phyloP scores from a whole-genome alignment of 2,888 invertebrate genomes.

The Leucophenga montana region DNA sequence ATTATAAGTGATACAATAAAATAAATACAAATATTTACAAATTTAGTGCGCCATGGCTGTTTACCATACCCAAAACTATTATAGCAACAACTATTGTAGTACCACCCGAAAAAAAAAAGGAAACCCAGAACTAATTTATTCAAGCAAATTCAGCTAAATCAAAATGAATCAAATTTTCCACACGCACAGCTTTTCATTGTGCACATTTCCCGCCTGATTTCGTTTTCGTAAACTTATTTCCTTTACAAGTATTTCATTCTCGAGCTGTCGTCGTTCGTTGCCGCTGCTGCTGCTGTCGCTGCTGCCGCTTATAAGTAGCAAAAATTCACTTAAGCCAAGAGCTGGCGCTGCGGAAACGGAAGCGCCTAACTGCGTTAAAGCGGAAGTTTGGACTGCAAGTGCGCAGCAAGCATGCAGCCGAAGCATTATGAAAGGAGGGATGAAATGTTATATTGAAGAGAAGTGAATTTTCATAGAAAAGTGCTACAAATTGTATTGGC shows the following conservation, averaged over 20 bases:
- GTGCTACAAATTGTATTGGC: not conserved
- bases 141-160: constrained; percentile 27
- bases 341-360: constrained; percentile 6
- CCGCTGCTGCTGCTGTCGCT: no score
- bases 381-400: constrained; percentile 11
- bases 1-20: not conserved
- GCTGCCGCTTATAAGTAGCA: no score
- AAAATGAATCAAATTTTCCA: constrained; percentile 46
- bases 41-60: not conserved
- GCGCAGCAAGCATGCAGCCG: not conserved
- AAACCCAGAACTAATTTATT: constrained; percentile 12
- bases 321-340: no score
- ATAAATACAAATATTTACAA: not conserved
- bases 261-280: no score
- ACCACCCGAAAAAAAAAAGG: constrained; percentile 13
- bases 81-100: not conserved
- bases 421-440: not conserved
- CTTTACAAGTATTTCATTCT: no score
- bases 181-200: constrained; percentile 32
- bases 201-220: not conserved
- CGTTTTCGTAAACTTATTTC: no score
- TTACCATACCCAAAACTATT: not conserved
- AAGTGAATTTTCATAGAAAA: not conserved
- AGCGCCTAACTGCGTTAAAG: constrained; percentile 23
- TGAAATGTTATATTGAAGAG: no score